Conservation (phyloP, 2,797 vertebrate species). For the Chelon auratus region DNA sequence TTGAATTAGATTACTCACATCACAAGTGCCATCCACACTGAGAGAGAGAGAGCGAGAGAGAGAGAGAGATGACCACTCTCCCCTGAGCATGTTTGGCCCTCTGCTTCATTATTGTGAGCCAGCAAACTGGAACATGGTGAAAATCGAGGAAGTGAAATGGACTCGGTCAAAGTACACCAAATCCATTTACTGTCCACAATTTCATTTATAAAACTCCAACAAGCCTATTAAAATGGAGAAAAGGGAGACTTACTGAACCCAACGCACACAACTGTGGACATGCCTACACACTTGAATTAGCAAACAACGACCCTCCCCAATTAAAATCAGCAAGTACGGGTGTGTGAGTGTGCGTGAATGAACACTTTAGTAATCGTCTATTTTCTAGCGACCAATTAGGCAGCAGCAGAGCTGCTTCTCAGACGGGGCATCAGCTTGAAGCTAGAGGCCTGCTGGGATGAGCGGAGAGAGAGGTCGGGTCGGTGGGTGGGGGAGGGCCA, state of each 20-base stretch:
- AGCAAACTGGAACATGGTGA: slow-evolving; percentile 61
- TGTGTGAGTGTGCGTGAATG: slow-evolving; percentile 46
- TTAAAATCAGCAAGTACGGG: slow-evolving; percentile 64
- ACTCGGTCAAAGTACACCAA: slow-evolving; percentile 59
- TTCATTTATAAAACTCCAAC: slow-evolving; percentile 65
- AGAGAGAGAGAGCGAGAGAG: not conserved
- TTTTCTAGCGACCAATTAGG: slow-evolving; percentile 80
- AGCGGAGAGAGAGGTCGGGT: not conserved
- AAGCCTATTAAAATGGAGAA: slow-evolving; percentile 57
- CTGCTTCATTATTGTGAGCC: slow-evolving; percentile 63
- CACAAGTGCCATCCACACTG: slow-evolving; percentile 40
- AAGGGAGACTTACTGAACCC: slow-evolving; percentile 12
- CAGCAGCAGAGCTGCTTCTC: slow-evolving; percentile 50
- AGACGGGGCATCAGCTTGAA: not conserved
- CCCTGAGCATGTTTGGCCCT: slow-evolving; percentile 49
- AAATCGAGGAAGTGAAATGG: slow-evolving; percentile 54
- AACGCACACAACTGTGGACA: slow-evolving; percentile 15
- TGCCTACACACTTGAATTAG: slow-evolving; percentile 7
- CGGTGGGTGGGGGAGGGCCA: not conserved
- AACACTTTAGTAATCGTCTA: slow-evolving; percentile 72
- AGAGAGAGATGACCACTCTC: slow-evolving; percentile 38
- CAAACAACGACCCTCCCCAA: slow-evolving; percentile 59
- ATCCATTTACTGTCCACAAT: slow-evolving; percentile 63
- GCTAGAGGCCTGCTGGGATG: slow-evolving; percentile 14
- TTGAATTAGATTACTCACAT: slow-evolving; percentile 67